Evolutionary conservation across 2,888 invertebrate species (phyloP), one percentile per base, ranked within the genome.

Genomic region (Heteropelma amictum): DNA sequence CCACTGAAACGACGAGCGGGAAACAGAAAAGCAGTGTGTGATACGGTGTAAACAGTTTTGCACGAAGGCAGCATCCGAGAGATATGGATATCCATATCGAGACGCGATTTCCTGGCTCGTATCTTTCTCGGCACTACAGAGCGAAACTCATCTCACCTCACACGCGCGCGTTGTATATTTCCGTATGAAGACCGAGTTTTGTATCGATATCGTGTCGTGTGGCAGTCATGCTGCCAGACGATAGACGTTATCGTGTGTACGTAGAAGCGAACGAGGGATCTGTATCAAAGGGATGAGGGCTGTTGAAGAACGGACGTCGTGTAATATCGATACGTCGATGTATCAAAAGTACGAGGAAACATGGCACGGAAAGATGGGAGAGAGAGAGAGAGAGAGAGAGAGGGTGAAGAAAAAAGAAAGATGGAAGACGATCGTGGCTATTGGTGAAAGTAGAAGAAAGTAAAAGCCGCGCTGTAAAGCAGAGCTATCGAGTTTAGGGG

Each of bases 121-220:
- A 77, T 78, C 77, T n/a, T n/a, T n/a, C n/a, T 74, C 72, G 78
- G 77, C 49, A 58, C 73, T 26, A 26, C 21, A 14, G n/a, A 7
- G 19, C 26, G 19, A 60, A 69, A 42, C 64, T 45, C 69, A 70
- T 67, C 61, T 63, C 53, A 53, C 30, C 49, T 60, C 56, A 33
- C 64, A 56, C 67, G 47, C 35, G n/a, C n/a, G 38, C n/a, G 26
- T 3, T 26, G n/a, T 30, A 56, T n/a, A 45, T 21, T 23, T 12
- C 47, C 45, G 17, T 30, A 63, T n/a, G 56, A 40, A 14, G 21
- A 21, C 17, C 21, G 30, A 60, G n/a, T 42, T 30, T 54, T 67
- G 67, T 61, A 72, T 72, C 80, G 74, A 58, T 45, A 58, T 74
- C 51, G 84, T 87, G 86, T 87, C 84, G 85, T 47, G 83, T 56